Conservation (phyloP, 1,140 invertebrate genomes). For the Formica exsecta region DNA sequence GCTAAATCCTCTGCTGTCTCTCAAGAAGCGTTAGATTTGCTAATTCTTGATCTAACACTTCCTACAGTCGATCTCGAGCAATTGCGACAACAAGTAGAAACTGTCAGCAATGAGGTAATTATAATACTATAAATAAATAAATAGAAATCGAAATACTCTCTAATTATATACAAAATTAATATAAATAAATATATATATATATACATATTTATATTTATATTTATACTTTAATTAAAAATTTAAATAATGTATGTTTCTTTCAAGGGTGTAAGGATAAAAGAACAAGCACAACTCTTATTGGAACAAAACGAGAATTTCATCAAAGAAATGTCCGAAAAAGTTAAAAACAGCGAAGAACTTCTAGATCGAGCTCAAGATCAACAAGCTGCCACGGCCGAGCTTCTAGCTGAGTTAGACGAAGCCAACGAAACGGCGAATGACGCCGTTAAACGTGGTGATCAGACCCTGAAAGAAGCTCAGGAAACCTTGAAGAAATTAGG, state of each 20-base stretch:
- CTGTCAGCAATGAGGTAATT: constrained; percentile 88
- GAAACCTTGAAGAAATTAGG: constrained; percentile 94
- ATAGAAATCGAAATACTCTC: neutral
- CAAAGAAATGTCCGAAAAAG: constrained; percentile 88
- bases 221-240: neutral
- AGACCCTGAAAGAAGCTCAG: constrained; percentile 94
- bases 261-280: constrained; percentile 89
- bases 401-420: constrained; percentile 90
- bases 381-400: constrained; percentile 89
- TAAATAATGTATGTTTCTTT: constrained; percentile 11
- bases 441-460: constrained; percentile 94
- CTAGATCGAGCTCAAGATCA: constrained; percentile 87
- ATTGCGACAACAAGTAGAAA: constrained; percentile 89
- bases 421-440: constrained; percentile 92
- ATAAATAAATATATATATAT: constrained; percentile 30
- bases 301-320: constrained; percentile 88
- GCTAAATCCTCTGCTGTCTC: constrained; percentile 91
- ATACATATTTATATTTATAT: no score
- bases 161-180: constrained; percentile 33
- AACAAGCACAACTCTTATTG: constrained; percentile 89
- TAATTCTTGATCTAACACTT: constrained; percentile 91
- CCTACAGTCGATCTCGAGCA: constrained; percentile 91
- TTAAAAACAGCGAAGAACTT: constrained; percentile 85
- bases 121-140: constrained; percentile 19
- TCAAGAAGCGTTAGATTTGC: constrained; percentile 92